phyloP scores from a whole-genome alignment of 1,140 invertebrate species.

The Penaeus chinensis region DNA sequence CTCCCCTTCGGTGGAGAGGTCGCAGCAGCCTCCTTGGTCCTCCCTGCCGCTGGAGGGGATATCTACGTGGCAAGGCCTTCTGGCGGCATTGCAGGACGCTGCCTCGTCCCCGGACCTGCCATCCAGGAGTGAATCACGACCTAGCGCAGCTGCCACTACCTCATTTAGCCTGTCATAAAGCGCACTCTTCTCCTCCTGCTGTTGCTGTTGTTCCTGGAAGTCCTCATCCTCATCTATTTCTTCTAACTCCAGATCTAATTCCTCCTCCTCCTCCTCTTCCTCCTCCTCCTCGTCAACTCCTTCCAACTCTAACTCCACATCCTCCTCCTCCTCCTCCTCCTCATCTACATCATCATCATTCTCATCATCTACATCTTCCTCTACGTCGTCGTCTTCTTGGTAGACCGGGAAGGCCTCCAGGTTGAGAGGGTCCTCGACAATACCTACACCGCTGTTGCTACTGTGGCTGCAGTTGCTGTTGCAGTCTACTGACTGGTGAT shows the following conservation, averaged over 20 bases:
- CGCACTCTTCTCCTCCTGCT: slow-evolving; percentile 29
- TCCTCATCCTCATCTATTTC: too few species aligned
- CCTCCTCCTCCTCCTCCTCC: too few species aligned
- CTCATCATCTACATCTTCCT: too few species aligned
- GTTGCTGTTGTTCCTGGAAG: too few species aligned
- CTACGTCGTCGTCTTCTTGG: too few species aligned
- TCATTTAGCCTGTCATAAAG: slow-evolving; percentile 55
- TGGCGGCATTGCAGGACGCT: background rate
- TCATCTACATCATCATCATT: too few species aligned
- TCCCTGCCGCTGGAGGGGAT: slow-evolving; percentile 12
- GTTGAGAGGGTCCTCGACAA: slow-evolving; percentile 12
- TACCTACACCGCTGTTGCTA: slow-evolving; percentile 43
- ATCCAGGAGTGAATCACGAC: slow-evolving; percentile 34
- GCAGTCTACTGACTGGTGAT: slow-evolving; percentile 36
- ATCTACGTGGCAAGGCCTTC: slow-evolving; percentile 27
- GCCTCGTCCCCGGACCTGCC: slow-evolving; percentile 42
- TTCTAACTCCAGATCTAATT: too few species aligned
- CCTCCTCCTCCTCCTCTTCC: too few species aligned
- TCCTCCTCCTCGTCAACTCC: too few species aligned
- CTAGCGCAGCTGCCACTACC: slow-evolving; percentile 52
- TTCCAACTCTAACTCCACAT: too few species aligned
- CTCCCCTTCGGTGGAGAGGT: slow-evolving; percentile 50
- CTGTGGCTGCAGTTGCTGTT: slow-evolving; percentile 44
- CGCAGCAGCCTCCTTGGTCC: slow-evolving; percentile 16
- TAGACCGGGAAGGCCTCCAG: slow-evolving; percentile 3